A percentile compares a stretch with the other conserved stretches of the same genome.
Evolutionary conservation across 2,797 vertebrate species (phyloP).

Genomic region (Zalophus californianus): DNA sequence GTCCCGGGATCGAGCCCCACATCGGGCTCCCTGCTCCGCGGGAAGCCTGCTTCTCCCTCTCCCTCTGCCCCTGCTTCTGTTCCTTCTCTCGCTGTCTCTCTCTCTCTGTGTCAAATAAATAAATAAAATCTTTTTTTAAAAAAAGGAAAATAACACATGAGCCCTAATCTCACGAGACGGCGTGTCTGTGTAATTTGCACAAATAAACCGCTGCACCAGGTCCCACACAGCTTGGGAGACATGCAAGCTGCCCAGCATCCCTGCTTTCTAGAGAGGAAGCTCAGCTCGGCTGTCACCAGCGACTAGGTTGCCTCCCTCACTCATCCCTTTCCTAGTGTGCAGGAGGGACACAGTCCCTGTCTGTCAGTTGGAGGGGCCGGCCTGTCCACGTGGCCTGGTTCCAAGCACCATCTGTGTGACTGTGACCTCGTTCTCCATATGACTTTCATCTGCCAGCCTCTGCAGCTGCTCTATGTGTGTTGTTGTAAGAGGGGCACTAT

Average conservation of each 20-base stretch:
- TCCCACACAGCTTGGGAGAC: neutral
- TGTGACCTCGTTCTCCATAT: rapidly evolving
- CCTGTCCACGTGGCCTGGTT: neutral
- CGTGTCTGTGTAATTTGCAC: neutral
- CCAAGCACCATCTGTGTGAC: neutral
- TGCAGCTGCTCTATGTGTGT: neutral
- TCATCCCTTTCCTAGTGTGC: neutral
- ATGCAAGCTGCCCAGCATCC: neutral
- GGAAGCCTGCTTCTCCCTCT: no score
- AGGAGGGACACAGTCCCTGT: neutral
- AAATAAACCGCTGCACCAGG: neutral
- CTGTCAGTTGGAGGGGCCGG: neutral
- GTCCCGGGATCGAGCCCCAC: no score
- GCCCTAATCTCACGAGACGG: neutral
- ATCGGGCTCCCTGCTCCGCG: no score
- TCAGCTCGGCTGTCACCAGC: neutral
- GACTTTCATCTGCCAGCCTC: neutral
- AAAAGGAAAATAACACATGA: neutral
- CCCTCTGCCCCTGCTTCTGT: no score
- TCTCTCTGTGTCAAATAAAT: no score
- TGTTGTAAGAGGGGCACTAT: rapidly evolving
- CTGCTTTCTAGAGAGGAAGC: neutral
- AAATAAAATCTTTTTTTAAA: no score
- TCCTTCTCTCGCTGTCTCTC: no score
- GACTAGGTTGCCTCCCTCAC: neutral